Conservation (phyloP, 1,140 invertebrate species). For the Lethocerus indicus region DNA sequence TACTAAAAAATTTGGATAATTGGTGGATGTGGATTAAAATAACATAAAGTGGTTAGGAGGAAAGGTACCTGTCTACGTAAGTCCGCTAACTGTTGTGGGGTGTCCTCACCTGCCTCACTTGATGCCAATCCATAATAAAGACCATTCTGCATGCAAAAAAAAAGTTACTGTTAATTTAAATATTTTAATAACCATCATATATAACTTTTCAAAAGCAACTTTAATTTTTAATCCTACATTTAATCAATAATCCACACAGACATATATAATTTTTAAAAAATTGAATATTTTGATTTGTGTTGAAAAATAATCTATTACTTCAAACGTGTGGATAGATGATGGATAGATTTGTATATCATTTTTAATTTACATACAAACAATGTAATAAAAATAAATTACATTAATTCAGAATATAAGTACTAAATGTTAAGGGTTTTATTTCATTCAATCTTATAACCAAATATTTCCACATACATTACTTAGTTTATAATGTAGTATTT, state of each 20-base stretch:
- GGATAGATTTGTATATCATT: no score
- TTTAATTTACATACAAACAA: no score
- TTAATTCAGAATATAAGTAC: no score
- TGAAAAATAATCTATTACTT: no score
- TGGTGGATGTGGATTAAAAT: slow-evolving; percentile 4
- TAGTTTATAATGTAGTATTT: no score
- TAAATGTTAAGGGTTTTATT: no score
- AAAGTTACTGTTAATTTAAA: slow-evolving; percentile 15
- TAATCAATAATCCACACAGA: neutral
- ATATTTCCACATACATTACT: no score
- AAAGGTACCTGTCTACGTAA: slow-evolving; percentile 15
- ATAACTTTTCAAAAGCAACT: neutral
- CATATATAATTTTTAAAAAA: neutral
- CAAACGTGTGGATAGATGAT: no score
- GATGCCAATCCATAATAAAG: slow-evolving; percentile 24
- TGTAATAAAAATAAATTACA: no score
- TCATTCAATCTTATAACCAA: no score
- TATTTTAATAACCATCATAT: neutral
- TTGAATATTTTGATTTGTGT: neutral
- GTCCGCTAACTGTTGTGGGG: slow-evolving; percentile 11
- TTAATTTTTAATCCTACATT: neutral
- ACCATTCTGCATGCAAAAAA: slow-evolving; percentile 26
- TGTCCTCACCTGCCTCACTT: slow-evolving; percentile 27
- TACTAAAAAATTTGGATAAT: neutral
- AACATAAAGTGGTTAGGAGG: neutral